Evolutionary conservation across 1,140 invertebrate species (phyloP), one percentile per base, ranked within the genome.

Genomic region (Asbolus verrucosus): DNA sequence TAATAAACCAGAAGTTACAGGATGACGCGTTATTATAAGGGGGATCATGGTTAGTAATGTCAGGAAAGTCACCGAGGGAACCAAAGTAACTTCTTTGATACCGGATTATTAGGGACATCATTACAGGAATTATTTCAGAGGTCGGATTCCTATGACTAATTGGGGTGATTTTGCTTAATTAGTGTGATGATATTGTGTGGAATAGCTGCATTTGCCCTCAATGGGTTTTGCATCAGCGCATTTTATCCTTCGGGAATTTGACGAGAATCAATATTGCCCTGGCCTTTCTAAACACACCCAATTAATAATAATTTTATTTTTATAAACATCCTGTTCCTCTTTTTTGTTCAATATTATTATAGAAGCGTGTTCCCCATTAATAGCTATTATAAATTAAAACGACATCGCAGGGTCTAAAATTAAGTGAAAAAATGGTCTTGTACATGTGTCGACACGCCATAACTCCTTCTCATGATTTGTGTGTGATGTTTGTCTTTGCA

Each of bases 401-500:
- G 46, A 54, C 46, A 54, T 27, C 46, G 18, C 27, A n/a, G 46
- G 46, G 46, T 54, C 46, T 54, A 54, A 54, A 54, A 27, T 54
- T 36, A 62, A 62, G 30, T 13, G 16, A 63, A 63, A 63, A 63
- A 41, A 27, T 41, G 33, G 19, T 63, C 33, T 63, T 41, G 33
- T 63, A 63, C 61, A 63, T 63, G 61, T 63, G 61, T 63, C 39
- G 61, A 63, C 61, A 63, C 39, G 36, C 39, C 21, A 63, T 63
- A 39, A 63, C 39, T 63, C 39, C 16, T 63, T 63, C 39, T 41
- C 41, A 63, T 63, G 61, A 63, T 63, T 63, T 63, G 61, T 63
- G 61, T 63, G 33, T 21, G 39, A 63, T 63, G 61, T 15, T 63
- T 63, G 14, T 41, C 61, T 41, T 24, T 41, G 39, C 61, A 63